phyloP scores from a whole-genome alignment of 2,797 vertebrate species.

The Scyliorhinus canicula region DNA sequence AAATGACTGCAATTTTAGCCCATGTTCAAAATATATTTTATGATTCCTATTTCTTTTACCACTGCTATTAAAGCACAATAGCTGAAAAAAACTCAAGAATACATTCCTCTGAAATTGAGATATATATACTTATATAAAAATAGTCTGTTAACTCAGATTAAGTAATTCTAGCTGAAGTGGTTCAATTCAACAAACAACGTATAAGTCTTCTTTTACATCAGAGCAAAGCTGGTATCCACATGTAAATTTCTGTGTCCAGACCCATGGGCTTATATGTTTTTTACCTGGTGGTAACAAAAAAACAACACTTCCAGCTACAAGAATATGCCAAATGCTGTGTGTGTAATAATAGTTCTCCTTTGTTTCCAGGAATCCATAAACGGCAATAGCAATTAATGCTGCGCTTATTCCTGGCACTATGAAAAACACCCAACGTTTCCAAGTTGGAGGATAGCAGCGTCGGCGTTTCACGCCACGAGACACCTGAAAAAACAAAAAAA shows the following conservation, averaged over 20 bases:
- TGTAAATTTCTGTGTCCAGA: slow-evolving; percentile 65
- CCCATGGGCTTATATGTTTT: slow-evolving; percentile 57
- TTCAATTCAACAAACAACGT: not conserved
- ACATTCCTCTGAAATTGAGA: not conserved
- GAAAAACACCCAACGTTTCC: slow-evolving; percentile 85
- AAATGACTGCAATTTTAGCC: not conserved
- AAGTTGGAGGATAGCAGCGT: slow-evolving; percentile 81
- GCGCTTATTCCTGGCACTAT: slow-evolving; percentile 75
- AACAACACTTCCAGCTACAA: slow-evolving; percentile 80
- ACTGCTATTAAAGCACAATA: not conserved
- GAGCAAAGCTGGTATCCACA: slow-evolving; percentile 84
- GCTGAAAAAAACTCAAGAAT: slow-evolving; percentile 29
- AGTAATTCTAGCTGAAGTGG: not conserved
- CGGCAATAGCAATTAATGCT: slow-evolving; percentile 69
- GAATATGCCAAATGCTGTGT: slow-evolving; percentile 88
- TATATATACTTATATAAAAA: not conserved
- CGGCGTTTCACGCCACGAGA: slow-evolving; percentile 66
- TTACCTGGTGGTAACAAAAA: slow-evolving; percentile 80
- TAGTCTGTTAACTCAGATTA: not conserved
- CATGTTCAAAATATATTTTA: not conserved
- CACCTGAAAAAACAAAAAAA: slow-evolving; percentile 55
- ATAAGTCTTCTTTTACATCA: slow-evolving; percentile 26
- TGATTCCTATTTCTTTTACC: not conserved
- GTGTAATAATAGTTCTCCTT: slow-evolving; percentile 90
- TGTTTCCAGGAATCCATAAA: slow-evolving; percentile 82